phyloP scores from a whole-genome alignment of 2,888 invertebrate species.

The Malthinus seriepunctatus region DNA sequence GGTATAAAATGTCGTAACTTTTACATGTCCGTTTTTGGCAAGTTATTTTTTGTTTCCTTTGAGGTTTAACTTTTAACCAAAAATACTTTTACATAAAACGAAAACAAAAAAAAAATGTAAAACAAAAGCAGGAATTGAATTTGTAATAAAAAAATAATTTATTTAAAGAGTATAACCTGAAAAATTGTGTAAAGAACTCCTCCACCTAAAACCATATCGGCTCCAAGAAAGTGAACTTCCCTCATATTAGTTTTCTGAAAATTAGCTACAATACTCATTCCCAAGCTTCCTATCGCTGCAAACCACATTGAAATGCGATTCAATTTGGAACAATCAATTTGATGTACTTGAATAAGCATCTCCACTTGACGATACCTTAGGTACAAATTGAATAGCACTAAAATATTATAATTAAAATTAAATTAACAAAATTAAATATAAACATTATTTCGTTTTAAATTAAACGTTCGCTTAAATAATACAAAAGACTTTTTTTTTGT shows the following conservation, averaged over 20 bases:
- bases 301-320: constrained; percentile 26
- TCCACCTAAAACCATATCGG: constrained; percentile 25
- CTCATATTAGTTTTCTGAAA: constrained; percentile 29
- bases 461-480: background rate
- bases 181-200: constrained; percentile 24
- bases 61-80: no score
- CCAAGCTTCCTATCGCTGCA: constrained; percentile 25
- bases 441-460: no score
- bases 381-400: constrained; percentile 30
- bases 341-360: constrained; percentile 9
- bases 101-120: no score
- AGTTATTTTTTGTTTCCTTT: no score
- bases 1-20: no score
- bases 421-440: background rate
- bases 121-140: no score
- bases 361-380: constrained; percentile 25
- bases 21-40: no score
- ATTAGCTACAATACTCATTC: constrained; percentile 31
- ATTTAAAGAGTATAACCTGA: constrained; percentile 23
- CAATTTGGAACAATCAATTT: constrained; percentile 20
- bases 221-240: constrained; percentile 29
- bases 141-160: no score
- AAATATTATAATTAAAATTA: background rate
- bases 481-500: background rate
- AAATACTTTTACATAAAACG: no score